A percentile compares a stretch with the other conserved stretches of the same genome.
Evolutionary conservation across 2,113 vertebrate genomes (phyloP).

Genomic region (Oryzias curvinotus): DNA sequence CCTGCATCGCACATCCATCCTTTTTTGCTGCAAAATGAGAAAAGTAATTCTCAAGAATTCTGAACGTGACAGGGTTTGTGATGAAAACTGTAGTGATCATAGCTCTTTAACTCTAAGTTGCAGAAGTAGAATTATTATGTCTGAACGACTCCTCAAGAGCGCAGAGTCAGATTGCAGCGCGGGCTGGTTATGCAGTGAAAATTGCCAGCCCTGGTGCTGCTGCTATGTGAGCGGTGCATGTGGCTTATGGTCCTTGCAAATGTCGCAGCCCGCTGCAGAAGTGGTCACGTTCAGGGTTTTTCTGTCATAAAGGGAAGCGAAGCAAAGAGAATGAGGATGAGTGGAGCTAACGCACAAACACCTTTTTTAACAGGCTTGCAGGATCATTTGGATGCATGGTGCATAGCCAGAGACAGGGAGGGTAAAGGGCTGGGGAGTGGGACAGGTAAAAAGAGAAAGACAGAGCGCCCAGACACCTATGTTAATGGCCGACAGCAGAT

Average conservation of each 20-base stretch:
- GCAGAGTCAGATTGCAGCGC: constrained; percentile 32
- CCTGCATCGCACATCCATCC: constrained; percentile 17
- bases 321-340: constrained; percentile 67
- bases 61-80: constrained; percentile 14
- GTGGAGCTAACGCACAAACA: constrained; percentile 55
- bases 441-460: constrained; percentile 15
- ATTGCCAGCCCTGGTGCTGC: not conserved
- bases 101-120: constrained; percentile 9
- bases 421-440: not conserved
- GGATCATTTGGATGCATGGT: constrained; percentile 62
- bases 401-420: constrained; percentile 32
- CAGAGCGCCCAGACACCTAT: not conserved
- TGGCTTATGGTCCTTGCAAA: constrained; percentile 50
- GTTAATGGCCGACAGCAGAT: not conserved
- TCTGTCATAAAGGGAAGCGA: constrained; percentile 69
- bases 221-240: constrained; percentile 31
- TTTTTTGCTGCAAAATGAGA: constrained; percentile 16
- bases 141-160: constrained; percentile 21
- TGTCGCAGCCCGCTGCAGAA: constrained; percentile 67
- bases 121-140: not conserved
- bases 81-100: constrained; percentile 22
- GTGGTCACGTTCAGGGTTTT: constrained; percentile 61
- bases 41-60: constrained; percentile 2
- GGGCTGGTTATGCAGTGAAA: constrained; percentile 35
- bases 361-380: constrained; percentile 55